Conservation (phyloP, 2,113 vertebrate genomes). For the Ochotona princeps region DNA sequence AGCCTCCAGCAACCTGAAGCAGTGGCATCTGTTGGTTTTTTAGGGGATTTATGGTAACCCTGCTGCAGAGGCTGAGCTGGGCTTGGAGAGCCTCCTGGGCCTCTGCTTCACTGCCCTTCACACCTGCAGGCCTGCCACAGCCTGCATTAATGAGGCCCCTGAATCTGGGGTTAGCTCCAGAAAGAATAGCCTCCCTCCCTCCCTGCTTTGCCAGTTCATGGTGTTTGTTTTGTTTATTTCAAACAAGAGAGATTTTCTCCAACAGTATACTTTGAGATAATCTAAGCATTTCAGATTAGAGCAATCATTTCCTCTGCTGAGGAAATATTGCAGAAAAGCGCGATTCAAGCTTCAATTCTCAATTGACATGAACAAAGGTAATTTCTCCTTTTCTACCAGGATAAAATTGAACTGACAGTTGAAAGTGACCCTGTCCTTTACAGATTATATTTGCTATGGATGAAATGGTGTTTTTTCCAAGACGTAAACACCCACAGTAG, state of each 20-base stretch:
- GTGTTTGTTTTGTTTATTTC: slow-evolving; percentile 52
- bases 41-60: slow-evolving; percentile 83
- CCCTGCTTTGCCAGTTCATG: background rate
- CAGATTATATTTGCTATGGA: background rate
- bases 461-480: background rate
- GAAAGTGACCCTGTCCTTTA: background rate
- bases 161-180: slow-evolving; percentile 80
- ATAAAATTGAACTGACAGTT: background rate
- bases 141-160: slow-evolving; percentile 88
- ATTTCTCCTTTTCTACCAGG: background rate
- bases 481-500: slow-evolving; percentile 3
- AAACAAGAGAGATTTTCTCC: slow-evolving; percentile 58
- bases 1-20: background rate
- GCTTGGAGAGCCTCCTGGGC: slow-evolving; percentile 83
- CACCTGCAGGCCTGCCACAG: slow-evolving; percentile 84
- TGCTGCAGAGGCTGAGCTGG: slow-evolving; percentile 51
- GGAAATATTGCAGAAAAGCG: background rate
- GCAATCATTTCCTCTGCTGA: slow-evolving; percentile 28
- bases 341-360: background rate
- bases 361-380: background rate
- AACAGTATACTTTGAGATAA: background rate
- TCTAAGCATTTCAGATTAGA: no score
- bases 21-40: slow-evolving; percentile 75
- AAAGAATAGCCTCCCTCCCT: slow-evolving; percentile 79
- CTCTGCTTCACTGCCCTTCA: slow-evolving; percentile 89